Percentiles rank a stretch among this genome's conserved stretches.
phyloP scores from a whole-genome alignment of 2,888 invertebrate species.

The Drosophila bunnanda region DNA sequence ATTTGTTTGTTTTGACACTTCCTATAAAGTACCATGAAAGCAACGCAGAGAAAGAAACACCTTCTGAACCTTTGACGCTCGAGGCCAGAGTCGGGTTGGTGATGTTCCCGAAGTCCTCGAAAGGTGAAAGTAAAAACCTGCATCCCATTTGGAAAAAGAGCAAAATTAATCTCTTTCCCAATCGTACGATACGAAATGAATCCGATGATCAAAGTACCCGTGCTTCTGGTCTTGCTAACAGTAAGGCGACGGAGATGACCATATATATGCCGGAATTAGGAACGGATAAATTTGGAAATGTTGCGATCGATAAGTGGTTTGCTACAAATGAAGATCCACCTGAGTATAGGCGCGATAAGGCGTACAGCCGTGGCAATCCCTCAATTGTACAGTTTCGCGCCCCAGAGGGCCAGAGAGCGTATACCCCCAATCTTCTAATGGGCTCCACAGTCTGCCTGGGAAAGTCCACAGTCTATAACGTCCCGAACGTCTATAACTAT shows the following conservation, averaged over 20 bases:
- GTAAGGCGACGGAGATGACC: neutral
- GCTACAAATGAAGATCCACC: neutral
- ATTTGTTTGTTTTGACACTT: neutral
- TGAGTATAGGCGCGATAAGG: neutral
- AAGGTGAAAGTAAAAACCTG: neutral
- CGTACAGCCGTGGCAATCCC: neutral
- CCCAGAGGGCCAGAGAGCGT: too few species aligned
- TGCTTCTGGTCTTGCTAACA: neutral
- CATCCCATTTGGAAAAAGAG: neutral
- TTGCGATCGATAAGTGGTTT: neutral
- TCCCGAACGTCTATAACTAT: rapidly evolving
- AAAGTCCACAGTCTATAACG: neutral
- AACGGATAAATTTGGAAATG: neutral
- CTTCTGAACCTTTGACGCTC: too few species aligned
- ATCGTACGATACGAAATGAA: neutral
- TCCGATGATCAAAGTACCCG: neutral
- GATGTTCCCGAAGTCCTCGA: neutral
- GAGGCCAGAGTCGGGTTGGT: neutral
- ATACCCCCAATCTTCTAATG: too few species aligned
- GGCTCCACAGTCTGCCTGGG: neutral
- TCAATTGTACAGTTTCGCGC: too few species aligned
- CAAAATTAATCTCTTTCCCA: neutral
- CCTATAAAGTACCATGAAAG: neutral
- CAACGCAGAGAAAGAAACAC: neutral
- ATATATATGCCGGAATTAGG: neutral